Evolutionary conservation across 1,140 invertebrate genomes (phyloP).

Genomic region (Heliconius nattereri): DNA sequence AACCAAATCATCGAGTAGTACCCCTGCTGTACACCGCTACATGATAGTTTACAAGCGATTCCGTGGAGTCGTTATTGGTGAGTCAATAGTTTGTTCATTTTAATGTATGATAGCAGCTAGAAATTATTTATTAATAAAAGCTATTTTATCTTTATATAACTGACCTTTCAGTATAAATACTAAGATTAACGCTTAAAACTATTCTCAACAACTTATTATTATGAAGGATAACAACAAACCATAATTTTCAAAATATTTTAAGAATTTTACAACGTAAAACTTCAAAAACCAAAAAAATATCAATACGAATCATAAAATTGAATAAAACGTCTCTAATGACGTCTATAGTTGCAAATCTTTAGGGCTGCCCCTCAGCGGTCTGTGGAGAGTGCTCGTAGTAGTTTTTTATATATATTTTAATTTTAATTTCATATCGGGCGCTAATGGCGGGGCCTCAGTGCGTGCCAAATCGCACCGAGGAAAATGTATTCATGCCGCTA

Average conservation of each 20-base stretch:
- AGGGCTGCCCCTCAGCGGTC: slow-evolving; percentile 78
- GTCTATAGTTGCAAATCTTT: slow-evolving; percentile 43
- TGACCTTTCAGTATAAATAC: not conserved
- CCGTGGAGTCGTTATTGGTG: slow-evolving; percentile 52
- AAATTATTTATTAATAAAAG: not conserved
- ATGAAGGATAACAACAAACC: not conserved
- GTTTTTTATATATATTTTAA: slow-evolving; percentile 80
- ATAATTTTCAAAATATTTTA: no score
- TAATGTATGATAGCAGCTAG: no score
- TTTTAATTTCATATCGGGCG: slow-evolving; percentile 80
- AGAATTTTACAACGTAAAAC: not conserved
- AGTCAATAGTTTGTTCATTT: no score
- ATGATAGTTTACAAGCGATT: slow-evolving; percentile 68
- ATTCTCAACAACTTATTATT: not conserved
- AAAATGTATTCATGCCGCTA: slow-evolving; percentile 76
- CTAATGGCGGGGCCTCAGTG: slow-evolving; percentile 76
- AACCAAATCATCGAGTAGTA: slow-evolving; percentile 81
- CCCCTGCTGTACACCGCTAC: slow-evolving; percentile 75
- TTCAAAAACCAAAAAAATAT: not conserved
- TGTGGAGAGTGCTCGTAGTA: slow-evolving; percentile 70
- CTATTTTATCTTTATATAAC: not conserved
- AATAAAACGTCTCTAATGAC: not conserved
- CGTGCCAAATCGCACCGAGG: slow-evolving; percentile 73
- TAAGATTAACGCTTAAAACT: not conserved
- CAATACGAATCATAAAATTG: not conserved